Conservation (phyloP, 2,113 vertebrate species). For the Trichechus manatus region DNA sequence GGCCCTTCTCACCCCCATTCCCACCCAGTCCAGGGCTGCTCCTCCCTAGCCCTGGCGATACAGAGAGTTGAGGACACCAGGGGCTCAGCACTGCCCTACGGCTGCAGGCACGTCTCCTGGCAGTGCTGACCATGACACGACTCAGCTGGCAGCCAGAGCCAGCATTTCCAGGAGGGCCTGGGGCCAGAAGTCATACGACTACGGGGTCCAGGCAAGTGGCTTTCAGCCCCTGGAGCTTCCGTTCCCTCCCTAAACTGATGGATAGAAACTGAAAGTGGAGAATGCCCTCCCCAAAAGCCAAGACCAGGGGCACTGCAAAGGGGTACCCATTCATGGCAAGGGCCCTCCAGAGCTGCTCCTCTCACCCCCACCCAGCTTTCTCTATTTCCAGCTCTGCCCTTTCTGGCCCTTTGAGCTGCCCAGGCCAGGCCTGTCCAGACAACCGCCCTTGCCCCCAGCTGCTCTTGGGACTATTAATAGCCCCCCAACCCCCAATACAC, state of each 20-base stretch:
- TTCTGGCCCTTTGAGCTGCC: conserved; percentile 67
- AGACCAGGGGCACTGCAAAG: background rate
- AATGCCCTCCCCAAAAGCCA: background rate
- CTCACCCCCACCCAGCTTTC: background rate
- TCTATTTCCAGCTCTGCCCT: conserved; percentile 77
- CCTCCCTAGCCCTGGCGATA: background rate
- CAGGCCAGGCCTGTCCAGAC: conserved; percentile 65
- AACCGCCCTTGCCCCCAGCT: conserved; percentile 74
- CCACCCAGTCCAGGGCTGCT: background rate
- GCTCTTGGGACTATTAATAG: conserved; percentile 81
- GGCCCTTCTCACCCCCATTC: too few relatives aligned
- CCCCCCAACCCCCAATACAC: conserved; percentile 68
- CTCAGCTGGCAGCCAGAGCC: background rate
- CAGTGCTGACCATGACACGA: background rate
- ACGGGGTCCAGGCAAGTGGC: background rate
- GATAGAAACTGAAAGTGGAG: background rate
- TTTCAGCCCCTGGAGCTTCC: background rate
- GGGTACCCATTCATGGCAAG: background rate
- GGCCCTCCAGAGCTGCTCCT: background rate
- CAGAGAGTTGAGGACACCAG: background rate
- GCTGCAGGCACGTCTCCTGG: background rate
- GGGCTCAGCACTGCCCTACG: background rate
- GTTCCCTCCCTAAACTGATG: background rate
- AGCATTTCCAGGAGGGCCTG: conserved; percentile 17
- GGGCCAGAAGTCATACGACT: conserved; percentile 20